phyloP scores from a whole-genome alignment of 1,140 invertebrate genomes.

The Lineus longissimus region DNA sequence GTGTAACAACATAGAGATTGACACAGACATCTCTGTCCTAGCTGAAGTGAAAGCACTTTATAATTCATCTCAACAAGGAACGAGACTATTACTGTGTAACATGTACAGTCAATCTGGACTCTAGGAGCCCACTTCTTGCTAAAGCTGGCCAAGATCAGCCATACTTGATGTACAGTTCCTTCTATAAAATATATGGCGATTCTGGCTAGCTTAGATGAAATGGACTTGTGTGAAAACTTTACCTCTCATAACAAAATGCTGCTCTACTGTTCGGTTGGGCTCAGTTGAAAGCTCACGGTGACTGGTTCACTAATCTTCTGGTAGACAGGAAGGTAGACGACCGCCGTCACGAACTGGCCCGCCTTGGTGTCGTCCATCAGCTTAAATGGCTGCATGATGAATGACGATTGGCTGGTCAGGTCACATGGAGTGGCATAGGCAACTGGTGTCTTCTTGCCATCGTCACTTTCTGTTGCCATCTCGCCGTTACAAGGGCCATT shows the following conservation, averaged over 20 bases:
- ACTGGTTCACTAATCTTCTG: conserved; percentile 74
- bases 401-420: conserved; percentile 26
- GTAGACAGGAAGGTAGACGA: conserved; percentile 87
- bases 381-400: conserved; percentile 81
- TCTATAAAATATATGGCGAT: no score
- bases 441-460: not conserved
- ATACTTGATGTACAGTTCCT: no score
- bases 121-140: no score
- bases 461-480: conserved; percentile 5
- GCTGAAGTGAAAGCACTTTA: no score
- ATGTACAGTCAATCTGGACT: no score
- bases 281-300: conserved; percentile 85
- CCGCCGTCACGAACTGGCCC: conserved; percentile 72
- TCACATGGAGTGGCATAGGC: conserved; percentile 2
- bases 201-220: no score
- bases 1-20: no score
- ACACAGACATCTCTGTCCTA: no score
- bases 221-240: no score
- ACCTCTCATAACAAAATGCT: not conserved
- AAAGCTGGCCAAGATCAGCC: no score
- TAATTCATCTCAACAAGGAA: no score
- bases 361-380: conserved; percentile 53
- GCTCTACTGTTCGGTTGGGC: conserved; percentile 63
- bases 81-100: no score
- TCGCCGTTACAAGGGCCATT: not conserved